A percentile compares a stretch with the other conserved stretches of the same genome.
phyloP scores from a whole-genome alignment of 2,113 vertebrate genomes.

The Dinomys branickii region DNA sequence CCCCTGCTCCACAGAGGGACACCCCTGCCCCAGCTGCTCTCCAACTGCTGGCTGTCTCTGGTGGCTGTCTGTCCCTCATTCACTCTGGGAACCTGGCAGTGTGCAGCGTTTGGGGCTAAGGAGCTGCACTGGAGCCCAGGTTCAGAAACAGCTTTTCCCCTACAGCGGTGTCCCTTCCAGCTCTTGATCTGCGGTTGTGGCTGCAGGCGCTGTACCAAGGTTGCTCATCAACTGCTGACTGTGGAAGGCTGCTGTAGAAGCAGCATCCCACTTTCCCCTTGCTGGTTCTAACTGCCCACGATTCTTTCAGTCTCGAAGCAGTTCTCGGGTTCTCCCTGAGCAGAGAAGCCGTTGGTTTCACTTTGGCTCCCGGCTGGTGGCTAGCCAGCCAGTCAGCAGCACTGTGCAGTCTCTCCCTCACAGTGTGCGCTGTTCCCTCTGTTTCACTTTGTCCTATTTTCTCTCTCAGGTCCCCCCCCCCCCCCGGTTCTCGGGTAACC shows the following conservation, averaged over 20 bases:
- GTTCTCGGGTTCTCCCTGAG: neutral
- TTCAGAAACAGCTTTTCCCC: neutral
- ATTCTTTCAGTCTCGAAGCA: neutral
- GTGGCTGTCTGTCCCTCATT: neutral
- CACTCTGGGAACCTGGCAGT: neutral
- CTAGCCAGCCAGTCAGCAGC: neutral
- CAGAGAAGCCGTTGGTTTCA: neutral
- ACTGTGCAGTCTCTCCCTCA: neutral
- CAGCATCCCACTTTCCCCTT: neutral
- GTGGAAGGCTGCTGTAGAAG: neutral
- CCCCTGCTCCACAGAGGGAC: neutral
- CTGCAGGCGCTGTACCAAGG: neutral
- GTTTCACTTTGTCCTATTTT: neutral
- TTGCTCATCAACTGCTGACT: neutral
- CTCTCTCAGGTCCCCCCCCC: neutral
- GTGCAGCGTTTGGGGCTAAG: neutral
- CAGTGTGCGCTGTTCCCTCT: neutral
- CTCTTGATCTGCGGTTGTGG: neutral
- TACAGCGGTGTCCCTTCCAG: neutral
- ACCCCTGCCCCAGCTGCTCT: neutral
- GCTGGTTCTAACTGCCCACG: neutral
- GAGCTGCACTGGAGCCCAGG: neutral
- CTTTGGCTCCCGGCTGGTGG: neutral
- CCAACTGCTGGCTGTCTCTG: neutral
- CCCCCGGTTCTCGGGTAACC: neutral